Evolutionary conservation across 1,140 invertebrate species (phyloP), one percentile per base, ranked within the genome.

Genomic region (Metopolophium dirhodum): DNA sequence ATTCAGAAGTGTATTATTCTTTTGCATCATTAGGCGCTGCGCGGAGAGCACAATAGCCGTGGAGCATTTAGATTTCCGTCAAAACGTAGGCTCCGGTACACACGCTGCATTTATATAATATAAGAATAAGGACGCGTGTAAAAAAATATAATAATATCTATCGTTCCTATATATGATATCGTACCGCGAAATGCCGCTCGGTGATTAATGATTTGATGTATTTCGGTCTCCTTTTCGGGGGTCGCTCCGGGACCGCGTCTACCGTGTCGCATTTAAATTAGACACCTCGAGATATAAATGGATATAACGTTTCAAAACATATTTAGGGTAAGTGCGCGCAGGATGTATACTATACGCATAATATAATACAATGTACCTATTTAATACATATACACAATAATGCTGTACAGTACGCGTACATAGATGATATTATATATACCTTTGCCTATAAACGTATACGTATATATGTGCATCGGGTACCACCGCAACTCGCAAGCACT

Each of bases 241-340:
- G 35, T 57, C 49, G 91, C 14, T 7, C 68, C 11, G 82, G 6
- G 82, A 93, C 51, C 82, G 41, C 77, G 45, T 57, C 47, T 57
- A 86, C 91, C 82, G 68, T 92, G 82, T 49, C 91, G 91, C 77
- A 85, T 93, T 93, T 86, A 93, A 93, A 93, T 93, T 86, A 93
- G 91, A 93, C 91, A 93, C 91, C 91, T 86, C 37, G 49, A 54
- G 22, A 51, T 93, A 86, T 93, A 86, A 86, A 93, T 86, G 91
- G 82, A 86, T 85, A 93, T 86, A 93, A 93, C 91, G 91, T 93
- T 93, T 93, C 91, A 93, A 93, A 93, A 93, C 91, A 93, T 68
- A 86, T 86, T 92, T 92, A 92, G 91, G 91, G 91, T 92, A 92
- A 92, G 91, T 83, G 77, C n/a, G 26, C 61, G 20, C 47, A 35